Evolutionary conservation across 2,888 invertebrate genomes (phyloP).

Genomic region (Cynaeus angustus): DNA sequence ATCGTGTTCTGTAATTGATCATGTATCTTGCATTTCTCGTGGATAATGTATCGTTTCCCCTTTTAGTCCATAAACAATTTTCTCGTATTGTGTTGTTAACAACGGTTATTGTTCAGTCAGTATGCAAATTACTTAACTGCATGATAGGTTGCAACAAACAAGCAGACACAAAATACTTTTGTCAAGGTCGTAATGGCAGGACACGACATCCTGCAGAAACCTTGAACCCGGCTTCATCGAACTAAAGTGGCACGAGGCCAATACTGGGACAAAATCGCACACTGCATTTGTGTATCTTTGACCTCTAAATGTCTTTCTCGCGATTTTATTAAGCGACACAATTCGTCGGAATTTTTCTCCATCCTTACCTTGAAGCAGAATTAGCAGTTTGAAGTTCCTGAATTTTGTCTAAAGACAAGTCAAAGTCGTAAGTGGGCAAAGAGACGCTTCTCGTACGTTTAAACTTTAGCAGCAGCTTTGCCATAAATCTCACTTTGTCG

Average conservation of each 20-base stretch:
- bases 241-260: conserved; percentile 65
- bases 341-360: conserved; percentile 1
- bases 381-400: conserved; percentile 23
- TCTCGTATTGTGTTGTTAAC: conserved; percentile 10
- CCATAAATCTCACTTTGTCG: conserved; percentile 66
- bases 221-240: conserved; percentile 60
- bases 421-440: conserved; percentile 38
- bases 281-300: conserved; percentile 53
- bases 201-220: conserved; percentile 53
- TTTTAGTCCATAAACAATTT: conserved; percentile 3
- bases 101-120: conserved; percentile 32
- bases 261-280: conserved; percentile 52
- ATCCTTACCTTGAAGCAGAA: conserved; percentile 21
- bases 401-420: conserved; percentile 32
- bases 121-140: conserved; percentile 41
- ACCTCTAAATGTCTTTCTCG: conserved; percentile 60
- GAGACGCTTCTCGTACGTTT: conserved; percentile 45
- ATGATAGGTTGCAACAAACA: conserved; percentile 33
- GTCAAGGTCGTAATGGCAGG: conserved; percentile 47
- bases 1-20: too few relatives aligned
- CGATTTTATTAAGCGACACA: conserved; percentile 17
- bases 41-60: conserved; percentile 11
- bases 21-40: background rate
- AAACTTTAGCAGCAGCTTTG: conserved; percentile 61
- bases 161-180: conserved; percentile 47